A percentile compares a stretch with the other conserved stretches of the same genome.
These are phyloP conservation scores for Ctenochaetus hawaiiensis DNA, from an alignment of 2,797 vertebrate species.

Conservation along the genomic window DNA sequence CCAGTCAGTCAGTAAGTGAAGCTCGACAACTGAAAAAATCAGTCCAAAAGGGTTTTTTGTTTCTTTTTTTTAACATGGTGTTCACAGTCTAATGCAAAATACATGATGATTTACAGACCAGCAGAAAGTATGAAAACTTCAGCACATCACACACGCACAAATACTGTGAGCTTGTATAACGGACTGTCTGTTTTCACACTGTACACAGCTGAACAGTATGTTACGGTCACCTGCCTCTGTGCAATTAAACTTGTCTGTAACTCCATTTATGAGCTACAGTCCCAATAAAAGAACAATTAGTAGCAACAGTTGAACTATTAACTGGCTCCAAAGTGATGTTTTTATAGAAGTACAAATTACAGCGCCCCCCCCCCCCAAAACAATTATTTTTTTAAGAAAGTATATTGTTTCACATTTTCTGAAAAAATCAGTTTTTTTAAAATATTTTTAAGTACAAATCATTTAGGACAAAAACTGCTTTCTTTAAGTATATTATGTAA, in stretches of 20 bases:
- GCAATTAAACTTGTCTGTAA: conserved; percentile 25
- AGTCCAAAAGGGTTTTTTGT: neutral
- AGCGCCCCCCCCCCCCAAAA: neutral
- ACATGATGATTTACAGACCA: neutral
- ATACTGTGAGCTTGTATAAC: conserved; percentile 8
- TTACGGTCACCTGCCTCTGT: conserved; percentile 7
- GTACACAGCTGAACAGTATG: conserved; percentile 5
- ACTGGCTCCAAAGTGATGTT: conserved; percentile 17
- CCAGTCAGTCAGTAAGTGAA: conserved; percentile 41
- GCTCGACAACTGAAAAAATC: conserved; percentile 3
- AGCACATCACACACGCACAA: neutral
- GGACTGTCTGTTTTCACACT: neutral
- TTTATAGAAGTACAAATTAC: conserved; percentile 37
- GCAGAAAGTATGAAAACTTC: neutral
- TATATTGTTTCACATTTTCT: no score
- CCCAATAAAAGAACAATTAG: conserved; percentile 38
- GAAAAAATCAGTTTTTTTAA: no score
- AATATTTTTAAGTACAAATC: no score
- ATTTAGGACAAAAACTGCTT: no score
- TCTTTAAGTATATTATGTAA: no score
- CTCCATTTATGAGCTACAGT: neutral
- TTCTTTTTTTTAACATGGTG: neutral
- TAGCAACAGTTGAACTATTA: conserved; percentile 5
- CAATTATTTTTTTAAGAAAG: neutral
- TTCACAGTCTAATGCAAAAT: neutral